phyloP scores from a whole-genome alignment of 2,113 vertebrate genomes.

The Ammodytes marinus region DNA sequence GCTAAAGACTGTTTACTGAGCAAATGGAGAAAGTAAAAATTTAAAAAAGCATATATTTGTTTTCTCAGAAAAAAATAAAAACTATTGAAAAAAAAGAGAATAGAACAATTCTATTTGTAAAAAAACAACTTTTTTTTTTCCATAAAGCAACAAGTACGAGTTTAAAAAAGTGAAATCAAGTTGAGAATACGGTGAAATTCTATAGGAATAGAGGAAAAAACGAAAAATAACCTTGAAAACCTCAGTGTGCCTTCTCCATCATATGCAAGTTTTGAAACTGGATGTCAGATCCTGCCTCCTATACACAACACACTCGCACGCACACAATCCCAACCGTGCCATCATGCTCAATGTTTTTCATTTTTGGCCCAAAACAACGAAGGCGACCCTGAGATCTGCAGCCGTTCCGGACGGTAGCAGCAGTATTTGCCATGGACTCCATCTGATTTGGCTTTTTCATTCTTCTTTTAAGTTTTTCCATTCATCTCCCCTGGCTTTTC shows the following conservation, averaged over 20 bases:
- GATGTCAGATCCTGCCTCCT: constrained; percentile 78
- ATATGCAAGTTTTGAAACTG: constrained; percentile 94
- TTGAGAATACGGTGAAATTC: constrained; percentile 78
- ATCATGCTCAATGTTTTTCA: constrained; percentile 50
- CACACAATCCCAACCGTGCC: constrained; percentile 20
- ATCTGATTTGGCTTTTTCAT: constrained; percentile 67
- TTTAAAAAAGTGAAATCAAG: constrained; percentile 68
- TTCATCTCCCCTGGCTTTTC: constrained; percentile 55
- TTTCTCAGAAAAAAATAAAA: constrained; percentile 78
- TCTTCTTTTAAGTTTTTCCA: constrained; percentile 47
- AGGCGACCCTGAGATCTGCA: constrained; percentile 68
- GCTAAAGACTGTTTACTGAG: constrained; percentile 89
- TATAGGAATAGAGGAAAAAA: constrained; percentile 71
- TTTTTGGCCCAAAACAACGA: constrained; percentile 76
- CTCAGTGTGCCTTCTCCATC: constrained; percentile 92
- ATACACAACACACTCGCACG: constrained; percentile 24
- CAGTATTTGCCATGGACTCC: constrained; percentile 67
- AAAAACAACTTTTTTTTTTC: constrained; percentile 86
- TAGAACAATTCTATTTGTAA: constrained; percentile 83
- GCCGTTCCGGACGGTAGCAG: constrained; percentile 51
- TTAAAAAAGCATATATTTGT: constrained; percentile 77
- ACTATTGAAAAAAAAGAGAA: constrained; percentile 80
- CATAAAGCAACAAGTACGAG: constrained; percentile 81
- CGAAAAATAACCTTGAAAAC: constrained; percentile 89
- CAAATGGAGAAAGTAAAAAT: constrained; percentile 67